A percentile compares a stretch with the other conserved stretches of the same genome.
Evolutionary conservation across 2,797 vertebrate species (phyloP).

Genomic region (Hapalemur alaotrensis): DNA sequence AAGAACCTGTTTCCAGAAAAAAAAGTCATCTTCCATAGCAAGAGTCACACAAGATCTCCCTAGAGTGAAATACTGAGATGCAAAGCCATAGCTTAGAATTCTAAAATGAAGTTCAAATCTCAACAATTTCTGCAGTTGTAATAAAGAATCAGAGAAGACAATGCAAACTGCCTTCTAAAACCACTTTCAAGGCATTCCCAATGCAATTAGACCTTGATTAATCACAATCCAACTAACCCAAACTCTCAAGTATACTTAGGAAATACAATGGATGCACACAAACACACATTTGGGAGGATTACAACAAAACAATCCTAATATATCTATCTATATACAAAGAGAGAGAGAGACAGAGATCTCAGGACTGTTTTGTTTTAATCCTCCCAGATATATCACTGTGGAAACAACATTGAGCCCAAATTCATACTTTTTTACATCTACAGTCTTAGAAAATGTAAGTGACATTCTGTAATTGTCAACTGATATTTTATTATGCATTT

Average conservation of each 20-base stretch:
- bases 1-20: not conserved
- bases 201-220: not conserved
- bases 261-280: not conserved
- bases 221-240: constrained; percentile 4
- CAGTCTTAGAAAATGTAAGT: not conserved
- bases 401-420: not conserved
- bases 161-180: not conserved
- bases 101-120: constrained; percentile 33
- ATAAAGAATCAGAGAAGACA: not conserved
- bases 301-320: not conserved
- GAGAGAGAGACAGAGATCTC: not conserved
- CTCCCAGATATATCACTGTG: not conserved
- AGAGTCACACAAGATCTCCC: not conserved
- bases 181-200: constrained; percentile 6
- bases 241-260: not conserved
- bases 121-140: not conserved
- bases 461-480: constrained; percentile 12
- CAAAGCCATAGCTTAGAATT: not conserved
- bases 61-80: constrained; percentile 2
- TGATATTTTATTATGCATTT: not conserved
- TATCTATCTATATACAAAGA: not conserved
- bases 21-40: not conserved
- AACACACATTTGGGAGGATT: not conserved
- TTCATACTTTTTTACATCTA: not conserved
- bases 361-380: not conserved